Percentiles rank a stretch among this genome's conserved stretches.
Conservation (phyloP, 2,113 vertebrate species). For the Manacus vitellinus region DNA sequence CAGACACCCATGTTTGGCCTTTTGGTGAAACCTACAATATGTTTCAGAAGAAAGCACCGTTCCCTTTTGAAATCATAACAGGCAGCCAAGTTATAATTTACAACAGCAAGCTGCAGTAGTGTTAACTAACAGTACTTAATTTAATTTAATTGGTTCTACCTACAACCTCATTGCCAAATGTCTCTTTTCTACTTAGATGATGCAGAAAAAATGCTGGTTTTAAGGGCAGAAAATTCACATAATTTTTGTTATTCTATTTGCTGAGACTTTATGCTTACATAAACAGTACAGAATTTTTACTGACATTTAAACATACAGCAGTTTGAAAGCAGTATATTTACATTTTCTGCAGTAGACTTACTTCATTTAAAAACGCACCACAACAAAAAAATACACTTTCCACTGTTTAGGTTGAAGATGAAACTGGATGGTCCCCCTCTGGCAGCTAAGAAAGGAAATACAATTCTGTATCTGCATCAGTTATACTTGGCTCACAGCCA, state of each 20-base stretch:
- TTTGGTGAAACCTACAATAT: neutral
- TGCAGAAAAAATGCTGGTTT: neutral
- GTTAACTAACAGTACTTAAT: neutral
- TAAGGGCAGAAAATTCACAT: neutral
- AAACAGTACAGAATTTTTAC: neutral
- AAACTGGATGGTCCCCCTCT: neutral
- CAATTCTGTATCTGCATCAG: neutral
- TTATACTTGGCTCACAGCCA: neutral
- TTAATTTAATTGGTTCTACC: neutral
- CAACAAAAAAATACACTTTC: neutral
- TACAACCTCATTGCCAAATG: neutral
- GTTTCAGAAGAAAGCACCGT: neutral
- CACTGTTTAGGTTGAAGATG: neutral
- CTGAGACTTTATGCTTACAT: neutral
- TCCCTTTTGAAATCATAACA: neutral
- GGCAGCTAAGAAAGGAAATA: neutral
- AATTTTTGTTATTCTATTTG: neutral
- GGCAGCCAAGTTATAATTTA: neutral
- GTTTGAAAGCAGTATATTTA: neutral
- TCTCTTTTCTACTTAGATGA: neutral
- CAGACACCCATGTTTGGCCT: neutral
- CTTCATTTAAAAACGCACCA: neutral
- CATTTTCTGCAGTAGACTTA: neutral
- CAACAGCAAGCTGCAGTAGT: neutral
- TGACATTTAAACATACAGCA: neutral